phyloP scores from a whole-genome alignment of 37 sponge, comb jelly and placozoan species.

The Ephydatia muelleri region DNA sequence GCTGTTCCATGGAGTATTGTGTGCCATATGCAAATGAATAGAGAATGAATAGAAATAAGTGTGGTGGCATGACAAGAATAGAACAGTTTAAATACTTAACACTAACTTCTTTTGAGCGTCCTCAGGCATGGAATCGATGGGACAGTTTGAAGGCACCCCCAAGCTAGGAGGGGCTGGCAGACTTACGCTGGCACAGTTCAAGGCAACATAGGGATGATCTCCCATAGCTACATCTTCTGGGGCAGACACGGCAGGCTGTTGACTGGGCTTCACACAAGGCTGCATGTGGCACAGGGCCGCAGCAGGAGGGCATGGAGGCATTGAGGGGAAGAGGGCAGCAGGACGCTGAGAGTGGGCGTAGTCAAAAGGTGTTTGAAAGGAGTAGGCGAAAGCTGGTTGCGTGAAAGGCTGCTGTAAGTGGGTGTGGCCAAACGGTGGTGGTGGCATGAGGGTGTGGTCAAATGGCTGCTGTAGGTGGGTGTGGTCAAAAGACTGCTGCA shows the following conservation, averaged over 20 bases:
- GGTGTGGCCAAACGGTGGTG: neutral
- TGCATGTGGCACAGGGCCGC: neutral
- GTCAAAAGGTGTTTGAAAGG: neutral
- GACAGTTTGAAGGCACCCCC: constrained; percentile 46
- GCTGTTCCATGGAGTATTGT: neutral
- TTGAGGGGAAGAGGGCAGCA: neutral
- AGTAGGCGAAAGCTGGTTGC: too few relatives aligned
- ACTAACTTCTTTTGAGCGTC: constrained; percentile 44
- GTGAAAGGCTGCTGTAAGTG: neutral
- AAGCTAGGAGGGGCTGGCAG: too few relatives aligned
- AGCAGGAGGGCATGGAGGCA: neutral
- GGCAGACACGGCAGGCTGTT: neutral
- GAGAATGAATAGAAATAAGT: neutral
- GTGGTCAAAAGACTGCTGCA: neutral
- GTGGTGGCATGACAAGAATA: neutral
- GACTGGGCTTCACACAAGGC: neutral
- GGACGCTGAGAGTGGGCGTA: neutral
- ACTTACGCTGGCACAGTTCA: constrained; percentile 18
- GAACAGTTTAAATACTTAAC: constrained; percentile 33
- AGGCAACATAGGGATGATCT: constrained; percentile 57
- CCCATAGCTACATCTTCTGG: neutral
- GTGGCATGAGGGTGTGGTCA: neutral
- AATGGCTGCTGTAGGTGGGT: neutral
- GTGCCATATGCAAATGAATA: neutral
- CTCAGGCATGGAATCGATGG: neutral